phyloP scores from a whole-genome alignment of 2,113 vertebrate species.

The Mustela lutreola region DNA sequence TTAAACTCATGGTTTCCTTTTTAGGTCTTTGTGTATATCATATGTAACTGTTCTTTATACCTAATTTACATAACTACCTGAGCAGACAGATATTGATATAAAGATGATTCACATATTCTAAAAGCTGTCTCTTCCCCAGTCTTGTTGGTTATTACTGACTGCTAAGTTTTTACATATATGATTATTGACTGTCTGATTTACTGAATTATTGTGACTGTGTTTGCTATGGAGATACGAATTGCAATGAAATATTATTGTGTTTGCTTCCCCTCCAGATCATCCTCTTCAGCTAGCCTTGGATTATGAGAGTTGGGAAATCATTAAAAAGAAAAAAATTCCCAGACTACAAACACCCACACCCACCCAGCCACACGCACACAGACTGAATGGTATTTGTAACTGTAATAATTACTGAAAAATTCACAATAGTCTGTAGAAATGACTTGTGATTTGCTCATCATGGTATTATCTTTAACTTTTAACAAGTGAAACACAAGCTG shows the following conservation, averaged over 20 bases:
- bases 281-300: not conserved
- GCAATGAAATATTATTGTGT: not conserved
- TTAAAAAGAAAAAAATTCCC: not conserved
- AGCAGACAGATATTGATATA: not conserved
- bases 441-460: not conserved
- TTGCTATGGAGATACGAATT: not conserved
- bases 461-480: not conserved
- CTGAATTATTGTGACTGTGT: not conserved
- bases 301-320: not conserved
- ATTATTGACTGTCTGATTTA: not conserved
- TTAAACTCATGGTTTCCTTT: not conserved
- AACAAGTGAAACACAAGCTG: not conserved
- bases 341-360: not conserved
- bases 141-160: not conserved
- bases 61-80: not conserved
- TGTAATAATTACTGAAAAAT: not conserved
- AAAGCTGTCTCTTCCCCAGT: not conserved
- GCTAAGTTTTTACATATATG: not conserved
- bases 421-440: not conserved
- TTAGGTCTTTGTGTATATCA: not conserved
- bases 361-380: not conserved
- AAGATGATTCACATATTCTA: constrained; percentile 14
- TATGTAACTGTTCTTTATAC: not conserved
- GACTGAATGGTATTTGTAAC: not conserved
- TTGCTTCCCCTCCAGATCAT: not conserved